phyloP scores from a whole-genome alignment of 2,113 vertebrate genomes.

The Calidris pugnax region DNA sequence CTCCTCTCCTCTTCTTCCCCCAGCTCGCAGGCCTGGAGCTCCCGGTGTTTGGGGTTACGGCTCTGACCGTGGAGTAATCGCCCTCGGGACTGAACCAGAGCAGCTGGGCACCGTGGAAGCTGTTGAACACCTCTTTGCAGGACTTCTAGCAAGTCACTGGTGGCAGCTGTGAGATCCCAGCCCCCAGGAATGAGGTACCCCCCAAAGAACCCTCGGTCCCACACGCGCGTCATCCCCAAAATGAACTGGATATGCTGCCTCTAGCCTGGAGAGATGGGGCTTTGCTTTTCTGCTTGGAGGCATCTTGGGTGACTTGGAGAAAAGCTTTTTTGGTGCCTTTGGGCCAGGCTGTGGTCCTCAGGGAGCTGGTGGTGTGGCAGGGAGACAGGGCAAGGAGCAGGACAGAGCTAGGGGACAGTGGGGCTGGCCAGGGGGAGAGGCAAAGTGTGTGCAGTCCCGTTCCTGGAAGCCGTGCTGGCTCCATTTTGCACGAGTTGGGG shows the following conservation, averaged over 20 bases:
- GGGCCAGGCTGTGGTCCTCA: background rate
- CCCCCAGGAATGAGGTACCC: constrained; percentile 6
- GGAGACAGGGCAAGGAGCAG: background rate
- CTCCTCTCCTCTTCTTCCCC: background rate
- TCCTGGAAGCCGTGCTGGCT: background rate
- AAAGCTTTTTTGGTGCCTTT: background rate
- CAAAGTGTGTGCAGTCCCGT: rapidly evolving
- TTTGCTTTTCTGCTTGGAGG: background rate
- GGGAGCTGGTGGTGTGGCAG: background rate
- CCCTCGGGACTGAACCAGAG: background rate
- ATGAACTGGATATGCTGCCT: background rate
- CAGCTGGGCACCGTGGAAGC: rapidly evolving
- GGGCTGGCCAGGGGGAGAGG: background rate
- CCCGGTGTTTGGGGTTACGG: background rate
- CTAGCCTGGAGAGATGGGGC: background rate
- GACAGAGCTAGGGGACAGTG: background rate
- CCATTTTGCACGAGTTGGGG: background rate
- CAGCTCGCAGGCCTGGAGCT: background rate
- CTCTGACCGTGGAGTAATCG: background rate
- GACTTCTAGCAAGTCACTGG: background rate
- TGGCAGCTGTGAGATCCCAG: background rate
- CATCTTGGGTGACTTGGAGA: rapidly evolving
- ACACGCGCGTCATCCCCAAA: background rate
- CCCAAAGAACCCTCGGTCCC: background rate
- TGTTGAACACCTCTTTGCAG: background rate